phyloP scores from a whole-genome alignment of 2,113 vertebrate species.

The Aleadryas rufinucha region DNA sequence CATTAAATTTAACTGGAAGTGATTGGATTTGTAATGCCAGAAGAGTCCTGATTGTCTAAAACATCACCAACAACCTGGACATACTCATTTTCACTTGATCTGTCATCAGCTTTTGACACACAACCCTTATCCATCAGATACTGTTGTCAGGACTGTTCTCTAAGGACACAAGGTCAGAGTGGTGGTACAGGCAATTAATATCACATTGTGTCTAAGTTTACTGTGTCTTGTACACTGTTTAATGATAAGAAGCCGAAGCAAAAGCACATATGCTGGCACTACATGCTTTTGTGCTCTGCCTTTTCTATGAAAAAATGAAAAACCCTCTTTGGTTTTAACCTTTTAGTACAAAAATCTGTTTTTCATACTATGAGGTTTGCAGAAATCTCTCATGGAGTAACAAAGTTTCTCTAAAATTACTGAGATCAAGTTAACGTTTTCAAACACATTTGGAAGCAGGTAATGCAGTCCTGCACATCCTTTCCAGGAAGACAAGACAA shows the following conservation, averaged over 20 bases:
- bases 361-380: neutral
- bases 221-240: neutral
- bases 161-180: neutral
- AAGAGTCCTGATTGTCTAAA: neutral
- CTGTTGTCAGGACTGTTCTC: neutral
- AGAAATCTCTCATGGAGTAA: neutral
- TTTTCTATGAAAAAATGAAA: neutral
- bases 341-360: neutral
- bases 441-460: neutral
- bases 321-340: neutral
- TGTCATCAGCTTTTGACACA: neutral
- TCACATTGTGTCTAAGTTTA: neutral
- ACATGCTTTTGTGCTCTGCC: neutral
- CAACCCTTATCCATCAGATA: neutral
- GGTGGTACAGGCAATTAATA: neutral
- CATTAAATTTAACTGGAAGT: neutral
- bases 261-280: neutral
- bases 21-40: neutral
- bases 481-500: neutral
- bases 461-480: neutral
- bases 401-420: neutral
- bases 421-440: neutral
- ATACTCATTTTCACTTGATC: neutral
- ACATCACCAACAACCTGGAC: neutral
- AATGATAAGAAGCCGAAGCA: neutral